Percentiles rank a stretch among this genome's conserved stretches.
These are phyloP conservation scores for Lasioglossum oenotherae DNA, from an alignment of 2,888 invertebrate species.

Conservation along the genomic window DNA sequence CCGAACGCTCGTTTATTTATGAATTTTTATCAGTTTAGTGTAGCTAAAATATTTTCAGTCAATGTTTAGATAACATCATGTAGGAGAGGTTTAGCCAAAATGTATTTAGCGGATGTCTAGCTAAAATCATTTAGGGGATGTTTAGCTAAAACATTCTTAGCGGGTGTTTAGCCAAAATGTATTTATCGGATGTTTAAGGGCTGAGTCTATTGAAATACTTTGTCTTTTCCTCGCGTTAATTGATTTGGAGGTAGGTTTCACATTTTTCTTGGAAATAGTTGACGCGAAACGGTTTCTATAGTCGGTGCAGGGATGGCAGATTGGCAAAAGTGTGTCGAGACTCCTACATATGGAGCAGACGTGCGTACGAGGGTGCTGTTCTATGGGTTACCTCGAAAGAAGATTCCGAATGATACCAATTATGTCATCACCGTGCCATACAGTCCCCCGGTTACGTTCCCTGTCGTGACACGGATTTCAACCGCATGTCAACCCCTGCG, in stretches of 20 bases:
- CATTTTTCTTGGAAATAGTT: not conserved
- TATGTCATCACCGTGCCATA: conserved; percentile 78
- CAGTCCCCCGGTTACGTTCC: conserved; percentile 62
- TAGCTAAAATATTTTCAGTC: too few species aligned
- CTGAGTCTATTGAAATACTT: not conserved
- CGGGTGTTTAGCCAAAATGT: too few species aligned
- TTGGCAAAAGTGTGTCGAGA: conserved; percentile 12
- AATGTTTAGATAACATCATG: too few species aligned
- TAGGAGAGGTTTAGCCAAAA: too few species aligned
- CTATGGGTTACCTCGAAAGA: conserved; percentile 79
- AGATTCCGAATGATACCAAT: conserved; percentile 81
- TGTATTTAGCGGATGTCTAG: too few species aligned
- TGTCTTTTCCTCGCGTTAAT: not conserved
- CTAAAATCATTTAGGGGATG: too few species aligned
- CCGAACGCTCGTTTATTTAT: not conserved
- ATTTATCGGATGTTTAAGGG: too few species aligned
- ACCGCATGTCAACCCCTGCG: conserved; percentile 78
- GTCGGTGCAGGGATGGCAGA: not conserved
- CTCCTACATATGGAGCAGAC: conserved; percentile 46
- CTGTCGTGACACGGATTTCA: conserved; percentile 72
- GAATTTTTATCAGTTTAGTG: not conserved
- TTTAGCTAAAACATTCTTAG: too few species aligned
- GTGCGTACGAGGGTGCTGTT: conserved; percentile 41
- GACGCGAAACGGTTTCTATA: not conserved
- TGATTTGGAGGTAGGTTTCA: not conserved